Conservation (phyloP, 1,140 invertebrate species). For the fruit fly (Drosophila melanogaster) region DNA sequence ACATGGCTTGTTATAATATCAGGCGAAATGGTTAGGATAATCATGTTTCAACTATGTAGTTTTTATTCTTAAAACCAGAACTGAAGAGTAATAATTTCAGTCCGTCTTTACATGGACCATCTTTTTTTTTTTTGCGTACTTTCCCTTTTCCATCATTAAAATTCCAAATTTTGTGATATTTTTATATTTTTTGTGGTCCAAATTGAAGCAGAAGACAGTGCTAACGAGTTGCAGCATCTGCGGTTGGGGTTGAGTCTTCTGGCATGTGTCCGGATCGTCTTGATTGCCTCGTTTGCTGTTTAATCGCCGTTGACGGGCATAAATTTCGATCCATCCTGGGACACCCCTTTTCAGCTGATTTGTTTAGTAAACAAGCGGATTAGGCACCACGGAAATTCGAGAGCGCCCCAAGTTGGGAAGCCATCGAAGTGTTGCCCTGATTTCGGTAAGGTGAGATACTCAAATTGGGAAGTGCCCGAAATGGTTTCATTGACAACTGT, state of each 20-base stretch:
- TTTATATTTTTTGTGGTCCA: not conserved
- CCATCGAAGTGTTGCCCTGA: conserved; percentile 50
- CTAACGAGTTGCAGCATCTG: conserved; percentile 22
- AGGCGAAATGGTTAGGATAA: too few species aligned
- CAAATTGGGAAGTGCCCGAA: conserved; percentile 49
- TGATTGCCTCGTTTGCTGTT: conserved; percentile 56
- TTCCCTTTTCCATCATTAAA: too few species aligned
- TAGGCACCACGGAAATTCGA: conserved; percentile 58
- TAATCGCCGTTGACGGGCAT: conserved; percentile 75
- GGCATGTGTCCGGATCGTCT: conserved; percentile 58
- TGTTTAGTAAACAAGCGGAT: conserved; percentile 77
- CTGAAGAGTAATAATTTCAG: too few species aligned
- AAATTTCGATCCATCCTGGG: conserved; percentile 50
- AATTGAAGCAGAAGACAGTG: not conserved
- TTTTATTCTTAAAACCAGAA: too few species aligned
- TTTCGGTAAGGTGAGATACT: conserved; percentile 63
- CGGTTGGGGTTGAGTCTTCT: conserved; percentile 9
- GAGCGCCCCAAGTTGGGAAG: conserved; percentile 61
- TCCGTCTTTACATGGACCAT: too few species aligned
- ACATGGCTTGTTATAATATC: not conserved
- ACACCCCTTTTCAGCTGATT: conserved; percentile 63
- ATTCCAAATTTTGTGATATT: too few species aligned
- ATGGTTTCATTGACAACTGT: conserved; percentile 67
- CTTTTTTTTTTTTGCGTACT: too few species aligned
- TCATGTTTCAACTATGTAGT: too few species aligned